phyloP scores from a whole-genome alignment of 2,113 vertebrate genomes.

The Rhabdornis inornatus region DNA sequence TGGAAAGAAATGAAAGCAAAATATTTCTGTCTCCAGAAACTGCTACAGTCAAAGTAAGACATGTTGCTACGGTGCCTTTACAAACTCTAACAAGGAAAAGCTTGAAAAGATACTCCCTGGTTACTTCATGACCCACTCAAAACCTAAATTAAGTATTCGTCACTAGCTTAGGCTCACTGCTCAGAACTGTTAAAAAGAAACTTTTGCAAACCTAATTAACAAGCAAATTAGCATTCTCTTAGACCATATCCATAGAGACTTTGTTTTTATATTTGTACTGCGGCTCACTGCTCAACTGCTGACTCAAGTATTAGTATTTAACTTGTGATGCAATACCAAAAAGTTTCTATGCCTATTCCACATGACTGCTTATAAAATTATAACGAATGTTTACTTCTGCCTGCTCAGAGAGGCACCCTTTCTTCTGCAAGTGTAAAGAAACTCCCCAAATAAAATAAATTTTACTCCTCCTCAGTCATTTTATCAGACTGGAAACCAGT shows the following conservation, averaged over 20 bases:
- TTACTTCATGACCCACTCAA: background rate
- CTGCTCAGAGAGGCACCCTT: background rate
- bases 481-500: background rate
- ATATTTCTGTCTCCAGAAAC: background rate
- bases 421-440: background rate
- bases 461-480: background rate
- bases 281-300: background rate
- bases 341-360: background rate
- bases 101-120: background rate
- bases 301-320: background rate
- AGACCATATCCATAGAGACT: background rate
- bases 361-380: background rate
- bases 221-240: conserved; percentile 8
- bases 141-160: conserved; percentile 15
- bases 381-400: background rate
- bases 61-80: background rate
- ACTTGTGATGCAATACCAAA: background rate
- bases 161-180: background rate
- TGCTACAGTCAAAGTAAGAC: background rate
- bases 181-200: conserved; percentile 8
- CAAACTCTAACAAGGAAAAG: background rate
- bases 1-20: background rate
- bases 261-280: background rate
- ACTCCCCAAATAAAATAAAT: background rate
- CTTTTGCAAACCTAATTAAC: conserved; percentile 35